phyloP scores from a whole-genome alignment of 2,113 vertebrate genomes.

The Pituophis catenifer region DNA sequence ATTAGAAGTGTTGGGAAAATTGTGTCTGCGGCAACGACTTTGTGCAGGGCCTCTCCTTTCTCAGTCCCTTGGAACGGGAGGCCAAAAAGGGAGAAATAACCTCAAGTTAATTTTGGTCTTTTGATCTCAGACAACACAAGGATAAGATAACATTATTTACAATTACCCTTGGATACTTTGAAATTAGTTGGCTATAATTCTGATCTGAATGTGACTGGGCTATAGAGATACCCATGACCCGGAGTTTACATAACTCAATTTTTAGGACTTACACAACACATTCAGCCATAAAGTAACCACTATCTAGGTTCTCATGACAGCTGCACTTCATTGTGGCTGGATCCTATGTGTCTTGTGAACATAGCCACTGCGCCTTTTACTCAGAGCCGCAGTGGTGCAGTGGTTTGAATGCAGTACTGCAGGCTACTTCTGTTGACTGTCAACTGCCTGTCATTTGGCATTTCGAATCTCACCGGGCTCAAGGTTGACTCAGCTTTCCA shows the following conservation, averaged over 20 bases:
- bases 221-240: neutral
- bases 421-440: too few species aligned
- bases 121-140: neutral
- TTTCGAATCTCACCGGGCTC: too few species aligned
- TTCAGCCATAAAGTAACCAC: neutral
- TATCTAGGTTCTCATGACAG: neutral
- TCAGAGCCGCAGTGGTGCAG: neutral
- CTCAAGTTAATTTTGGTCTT: neutral
- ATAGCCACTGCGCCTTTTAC: neutral
- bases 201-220: neutral
- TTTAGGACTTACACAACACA: neutral
- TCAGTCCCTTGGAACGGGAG: neutral
- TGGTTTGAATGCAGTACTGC: too few species aligned
- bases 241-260: neutral
- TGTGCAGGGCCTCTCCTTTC: neutral
- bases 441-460: too few species aligned
- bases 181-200: neutral
- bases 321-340: neutral
- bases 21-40: neutral
- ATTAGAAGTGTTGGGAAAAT: neutral
- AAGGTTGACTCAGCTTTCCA: too few species aligned
- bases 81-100: neutral
- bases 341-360: neutral
- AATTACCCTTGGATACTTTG: neutral
- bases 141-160: neutral